Evolutionary conservation across 2,113 vertebrate genomes (phyloP).

Genomic region (Eurystomus gularis): DNA sequence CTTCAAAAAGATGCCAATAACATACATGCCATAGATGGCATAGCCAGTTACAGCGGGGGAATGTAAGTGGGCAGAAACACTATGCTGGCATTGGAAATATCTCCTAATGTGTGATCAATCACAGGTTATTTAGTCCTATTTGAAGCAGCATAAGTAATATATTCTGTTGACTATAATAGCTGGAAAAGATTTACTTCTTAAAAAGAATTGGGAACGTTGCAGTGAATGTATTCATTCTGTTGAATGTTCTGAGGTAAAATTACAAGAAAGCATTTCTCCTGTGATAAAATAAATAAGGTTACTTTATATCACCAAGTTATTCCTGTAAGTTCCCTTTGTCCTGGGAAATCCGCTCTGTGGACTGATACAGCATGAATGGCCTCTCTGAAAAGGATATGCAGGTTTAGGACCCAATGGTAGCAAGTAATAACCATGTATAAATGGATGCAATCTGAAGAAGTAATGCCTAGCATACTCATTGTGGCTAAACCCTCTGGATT

Average conservation of each 20-base stretch:
- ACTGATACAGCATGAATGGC: background rate
- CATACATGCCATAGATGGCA: rapidly evolving
- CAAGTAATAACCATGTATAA: background rate
- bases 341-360: background rate
- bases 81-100: background rate
- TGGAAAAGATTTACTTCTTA: background rate
- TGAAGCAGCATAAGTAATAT: background rate
- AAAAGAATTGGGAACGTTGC: background rate
- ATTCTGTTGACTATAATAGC: background rate
- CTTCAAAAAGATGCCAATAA: background rate
- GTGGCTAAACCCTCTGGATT: background rate
- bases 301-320: background rate
- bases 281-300: background rate
- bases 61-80: background rate
- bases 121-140: background rate
- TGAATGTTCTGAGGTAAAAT: background rate
- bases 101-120: background rate
- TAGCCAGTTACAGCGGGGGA: background rate
- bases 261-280: background rate
- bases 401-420: background rate
- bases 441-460: background rate
- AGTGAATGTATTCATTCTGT: background rate
- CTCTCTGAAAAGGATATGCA: background rate
- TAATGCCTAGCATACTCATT: background rate
- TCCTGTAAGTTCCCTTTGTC: background rate